phyloP scores from a whole-genome alignment of 2,113 vertebrate species.

The Nestor notabilis region DNA sequence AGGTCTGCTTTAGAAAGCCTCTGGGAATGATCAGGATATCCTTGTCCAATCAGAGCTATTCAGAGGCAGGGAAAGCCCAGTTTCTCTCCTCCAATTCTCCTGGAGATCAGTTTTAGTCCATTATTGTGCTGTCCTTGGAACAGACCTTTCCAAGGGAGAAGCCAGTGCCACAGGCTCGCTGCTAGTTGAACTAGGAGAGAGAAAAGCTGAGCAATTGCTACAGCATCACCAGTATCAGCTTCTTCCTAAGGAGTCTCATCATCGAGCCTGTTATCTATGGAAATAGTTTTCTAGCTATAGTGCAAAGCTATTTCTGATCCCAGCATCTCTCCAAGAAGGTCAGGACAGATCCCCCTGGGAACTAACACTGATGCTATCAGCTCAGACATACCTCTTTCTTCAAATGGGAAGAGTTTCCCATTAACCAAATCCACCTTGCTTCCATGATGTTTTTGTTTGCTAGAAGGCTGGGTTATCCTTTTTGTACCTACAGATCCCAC shows the following conservation, averaged over 20 bases:
- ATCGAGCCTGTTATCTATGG: not conserved
- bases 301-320: slow-evolving; percentile 39
- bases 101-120: not conserved
- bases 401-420: not conserved
- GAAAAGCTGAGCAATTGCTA: not conserved
- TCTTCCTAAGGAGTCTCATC: not conserved
- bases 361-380: slow-evolving; percentile 61
- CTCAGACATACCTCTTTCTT: not conserved
- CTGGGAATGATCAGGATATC: not conserved
- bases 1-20: not conserved
- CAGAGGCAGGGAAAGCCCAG: not conserved
- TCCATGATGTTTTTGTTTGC: not conserved
- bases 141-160: not conserved
- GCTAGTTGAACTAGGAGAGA: not conserved
- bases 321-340: slow-evolving; percentile 44
- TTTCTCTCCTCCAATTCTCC: not conserved
- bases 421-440: not conserved
- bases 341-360: slow-evolving; percentile 11
- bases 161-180: not conserved
- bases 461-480: not conserved
- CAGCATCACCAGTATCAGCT: not conserved
- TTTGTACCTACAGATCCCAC: not conserved
- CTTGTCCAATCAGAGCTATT: not conserved
- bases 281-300: not conserved
- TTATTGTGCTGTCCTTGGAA: not conserved